phyloP scores from a whole-genome alignment of 2,113 vertebrate genomes.

The Epinephelus cyanopodus region DNA sequence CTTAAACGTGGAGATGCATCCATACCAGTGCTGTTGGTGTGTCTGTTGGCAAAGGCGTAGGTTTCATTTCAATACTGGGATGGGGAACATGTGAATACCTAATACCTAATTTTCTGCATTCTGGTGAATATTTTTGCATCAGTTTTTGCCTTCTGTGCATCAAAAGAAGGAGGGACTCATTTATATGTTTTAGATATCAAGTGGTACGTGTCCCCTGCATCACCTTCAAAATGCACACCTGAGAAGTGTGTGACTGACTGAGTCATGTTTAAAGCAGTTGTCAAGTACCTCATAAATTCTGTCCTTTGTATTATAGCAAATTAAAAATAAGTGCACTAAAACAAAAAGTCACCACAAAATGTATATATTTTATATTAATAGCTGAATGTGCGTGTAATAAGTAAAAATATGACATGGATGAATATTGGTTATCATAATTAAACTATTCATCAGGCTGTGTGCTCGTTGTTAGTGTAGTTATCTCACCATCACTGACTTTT shows the following conservation, averaged over 20 bases:
- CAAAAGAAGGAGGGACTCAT: too few relatives aligned
- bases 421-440: not conserved
- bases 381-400: too few relatives aligned
- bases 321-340: not conserved
- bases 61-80: not conserved
- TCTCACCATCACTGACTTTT: constrained; percentile 10
- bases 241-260: too few relatives aligned
- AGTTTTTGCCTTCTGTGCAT: too few relatives aligned
- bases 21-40: not conserved
- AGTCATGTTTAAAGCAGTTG: not conserved
- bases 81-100: not conserved
- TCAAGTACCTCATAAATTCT: not conserved
- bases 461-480: not conserved
- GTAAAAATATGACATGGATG: too few relatives aligned
- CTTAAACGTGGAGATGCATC: not conserved
- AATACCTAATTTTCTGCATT: too few relatives aligned
- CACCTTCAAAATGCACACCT: too few relatives aligned
- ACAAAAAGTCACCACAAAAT: not conserved
- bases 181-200: too few relatives aligned
- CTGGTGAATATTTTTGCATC: too few relatives aligned
- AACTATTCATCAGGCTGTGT: not conserved
- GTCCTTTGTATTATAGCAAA: too few relatives aligned
- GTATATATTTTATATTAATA: too few relatives aligned
- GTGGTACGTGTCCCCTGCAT: too few relatives aligned
- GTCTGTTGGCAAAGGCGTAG: not conserved